Conservation (phyloP, 2,888 invertebrate species). For the Mythimna lalbum region DNA sequence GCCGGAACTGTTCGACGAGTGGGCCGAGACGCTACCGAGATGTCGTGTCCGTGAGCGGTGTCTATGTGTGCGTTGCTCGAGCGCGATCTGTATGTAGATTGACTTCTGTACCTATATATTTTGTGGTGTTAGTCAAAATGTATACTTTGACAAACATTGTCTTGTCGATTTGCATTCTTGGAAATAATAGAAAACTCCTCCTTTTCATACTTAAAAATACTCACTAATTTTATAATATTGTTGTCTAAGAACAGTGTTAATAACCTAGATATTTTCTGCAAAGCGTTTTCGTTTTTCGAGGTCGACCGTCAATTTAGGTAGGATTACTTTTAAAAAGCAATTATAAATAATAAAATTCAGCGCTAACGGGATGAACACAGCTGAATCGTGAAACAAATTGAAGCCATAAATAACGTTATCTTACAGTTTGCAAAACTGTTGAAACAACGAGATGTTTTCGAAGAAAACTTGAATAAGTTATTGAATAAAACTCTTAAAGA, state of each 20-base stretch:
- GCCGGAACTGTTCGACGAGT: too few relatives aligned
- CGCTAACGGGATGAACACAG: constrained; percentile 38
- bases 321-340: constrained; percentile 52
- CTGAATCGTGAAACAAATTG: constrained; percentile 45
- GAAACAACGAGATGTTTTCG: constrained; percentile 22
- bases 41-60: too few relatives aligned
- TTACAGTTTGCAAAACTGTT: constrained; percentile 29
- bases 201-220: not conserved
- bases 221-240: not conserved
- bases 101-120: too few relatives aligned
- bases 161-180: not conserved
- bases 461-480: constrained; percentile 12
- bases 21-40: too few relatives aligned
- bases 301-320: constrained; percentile 22
- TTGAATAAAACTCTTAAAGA: not conserved
- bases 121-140: too few relatives aligned
- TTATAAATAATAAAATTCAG: constrained; percentile 48
- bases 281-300: constrained; percentile 28
- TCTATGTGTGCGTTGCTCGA: too few relatives aligned
- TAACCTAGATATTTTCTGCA: constrained; percentile 30
- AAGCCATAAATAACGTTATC: constrained; percentile 52
- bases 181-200: not conserved
- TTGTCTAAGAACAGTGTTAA: not conserved
- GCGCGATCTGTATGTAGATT: too few relatives aligned
- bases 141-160: not conserved